Percentiles rank a stretch among this genome's conserved stretches.
These are phyloP conservation scores for Echinometra lucunter DNA, from an alignment of 53 echinoderm and acorn worm species.

Conservation along the genomic window DNA sequence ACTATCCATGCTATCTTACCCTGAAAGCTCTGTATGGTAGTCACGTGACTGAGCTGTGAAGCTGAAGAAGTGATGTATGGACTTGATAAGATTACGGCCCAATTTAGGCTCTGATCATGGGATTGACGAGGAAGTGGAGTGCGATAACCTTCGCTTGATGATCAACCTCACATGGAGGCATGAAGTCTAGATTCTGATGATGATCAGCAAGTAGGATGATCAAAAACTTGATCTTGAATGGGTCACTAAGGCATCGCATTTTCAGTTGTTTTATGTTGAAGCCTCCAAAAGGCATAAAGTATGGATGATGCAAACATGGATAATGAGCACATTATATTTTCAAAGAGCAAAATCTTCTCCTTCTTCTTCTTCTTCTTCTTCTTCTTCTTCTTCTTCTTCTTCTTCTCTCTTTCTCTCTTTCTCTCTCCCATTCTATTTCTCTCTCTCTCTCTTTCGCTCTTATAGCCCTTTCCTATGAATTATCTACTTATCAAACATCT, in stretches of 20 bases:
- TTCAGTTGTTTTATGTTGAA: no score
- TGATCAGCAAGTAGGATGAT: neutral
- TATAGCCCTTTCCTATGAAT: no score
- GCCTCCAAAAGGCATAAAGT: no score
- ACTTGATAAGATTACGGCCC: neutral
- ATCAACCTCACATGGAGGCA: neutral
- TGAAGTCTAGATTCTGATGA: neutral
- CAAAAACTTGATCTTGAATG: neutral
- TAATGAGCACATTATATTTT: no score
- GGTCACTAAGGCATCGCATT: no score
- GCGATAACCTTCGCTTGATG: slow-evolving; percentile 5
- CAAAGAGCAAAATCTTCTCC: no score
- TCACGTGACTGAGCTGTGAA: neutral
- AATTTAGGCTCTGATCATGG: neutral
- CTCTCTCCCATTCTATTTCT: neutral
- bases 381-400: no score
- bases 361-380: no score
- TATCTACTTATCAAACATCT: no score
- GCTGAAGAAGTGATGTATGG: slow-evolving; percentile 25
- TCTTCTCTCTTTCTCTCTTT: neutral
- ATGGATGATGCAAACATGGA: no score
- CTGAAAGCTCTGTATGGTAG: neutral
- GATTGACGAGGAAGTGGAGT: slow-evolving; percentile 7
- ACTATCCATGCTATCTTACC: neutral
- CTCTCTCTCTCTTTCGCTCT: neutral